Conservation (phyloP, 2,888 invertebrate genomes). For the Andricus curvator region DNA sequence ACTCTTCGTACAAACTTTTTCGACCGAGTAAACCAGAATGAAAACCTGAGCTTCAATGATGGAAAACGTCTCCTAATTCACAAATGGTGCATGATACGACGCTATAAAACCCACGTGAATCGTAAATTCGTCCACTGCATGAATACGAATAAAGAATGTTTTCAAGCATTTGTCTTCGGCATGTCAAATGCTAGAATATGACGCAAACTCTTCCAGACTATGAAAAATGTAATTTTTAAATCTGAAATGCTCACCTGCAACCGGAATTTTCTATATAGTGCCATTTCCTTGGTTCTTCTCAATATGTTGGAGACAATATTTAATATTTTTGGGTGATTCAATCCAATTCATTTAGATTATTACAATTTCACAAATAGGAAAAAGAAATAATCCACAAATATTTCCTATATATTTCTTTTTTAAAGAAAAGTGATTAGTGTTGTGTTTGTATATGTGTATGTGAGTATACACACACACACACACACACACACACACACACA, state of each 20-base stretch:
- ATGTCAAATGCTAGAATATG: neutral
- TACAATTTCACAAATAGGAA: no score
- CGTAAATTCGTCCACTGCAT: neutral
- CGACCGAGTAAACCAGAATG: constrained; percentile 23
- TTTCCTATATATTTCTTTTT: no score
- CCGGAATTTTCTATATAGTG: no score
- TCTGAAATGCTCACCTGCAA: neutral
- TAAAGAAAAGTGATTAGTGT: no score
- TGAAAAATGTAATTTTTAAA: neutral
- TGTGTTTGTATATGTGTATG: no score
- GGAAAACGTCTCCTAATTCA: constrained; percentile 14
- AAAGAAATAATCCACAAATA: no score
- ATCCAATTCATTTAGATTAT: no score
- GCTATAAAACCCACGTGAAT: constrained; percentile 1
- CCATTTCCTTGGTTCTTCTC: no score
- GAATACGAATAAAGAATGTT: neutral
- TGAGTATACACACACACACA: no score
- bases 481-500: no score
- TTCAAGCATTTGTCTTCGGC: neutral
- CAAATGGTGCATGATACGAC: constrained; percentile 10
- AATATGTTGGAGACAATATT: no score
- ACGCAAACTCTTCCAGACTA: neutral
- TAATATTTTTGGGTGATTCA: no score
- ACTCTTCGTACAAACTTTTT: constrained; percentile 18
- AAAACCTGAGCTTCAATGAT: neutral